Percentiles rank a stretch among this genome's conserved stretches.
Conservation (phyloP, 2,888 invertebrate genomes). For the Clepsis dumicolana region DNA sequence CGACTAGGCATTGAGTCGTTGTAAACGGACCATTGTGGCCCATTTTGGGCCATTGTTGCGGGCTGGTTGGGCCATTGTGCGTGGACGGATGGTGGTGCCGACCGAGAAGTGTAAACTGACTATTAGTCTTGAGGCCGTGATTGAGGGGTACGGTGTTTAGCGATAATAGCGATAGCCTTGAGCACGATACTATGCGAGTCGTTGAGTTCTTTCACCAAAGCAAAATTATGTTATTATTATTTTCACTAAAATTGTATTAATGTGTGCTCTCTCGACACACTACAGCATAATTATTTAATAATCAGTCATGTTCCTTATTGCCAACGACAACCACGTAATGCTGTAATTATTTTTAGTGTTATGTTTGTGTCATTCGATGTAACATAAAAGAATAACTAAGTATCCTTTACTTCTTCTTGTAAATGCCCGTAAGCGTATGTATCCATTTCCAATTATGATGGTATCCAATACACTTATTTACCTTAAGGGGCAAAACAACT, state of each 20-base stretch:
- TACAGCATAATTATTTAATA: no score
- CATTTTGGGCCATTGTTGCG: conserved; percentile 66
- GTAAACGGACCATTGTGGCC: conserved; percentile 68
- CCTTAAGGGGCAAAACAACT: not conserved
- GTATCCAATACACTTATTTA: no score
- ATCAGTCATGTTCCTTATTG: no score
- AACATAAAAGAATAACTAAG: not conserved
- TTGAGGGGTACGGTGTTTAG: conserved; percentile 43
- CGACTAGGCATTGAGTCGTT: conserved; percentile 48
- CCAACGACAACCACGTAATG: no score
- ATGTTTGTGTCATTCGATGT: not conserved
- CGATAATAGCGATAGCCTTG: conserved; percentile 39
- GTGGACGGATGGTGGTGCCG: conserved; percentile 73
- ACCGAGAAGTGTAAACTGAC: conserved; percentile 67
- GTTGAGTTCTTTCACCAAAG: not conserved
- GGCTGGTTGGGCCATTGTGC: conserved; percentile 74
- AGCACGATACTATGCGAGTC: not conserved
- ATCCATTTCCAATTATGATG: no score
- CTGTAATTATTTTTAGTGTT: not conserved
- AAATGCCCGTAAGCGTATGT: no score
- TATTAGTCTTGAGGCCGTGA: conserved; percentile 71
- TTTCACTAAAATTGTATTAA: no score
- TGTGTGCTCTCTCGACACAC: no score
- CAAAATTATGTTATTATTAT: no score
- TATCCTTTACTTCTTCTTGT: not conserved